phyloP scores from a whole-genome alignment of 2,888 invertebrate species.

The Lingula anatina region DNA sequence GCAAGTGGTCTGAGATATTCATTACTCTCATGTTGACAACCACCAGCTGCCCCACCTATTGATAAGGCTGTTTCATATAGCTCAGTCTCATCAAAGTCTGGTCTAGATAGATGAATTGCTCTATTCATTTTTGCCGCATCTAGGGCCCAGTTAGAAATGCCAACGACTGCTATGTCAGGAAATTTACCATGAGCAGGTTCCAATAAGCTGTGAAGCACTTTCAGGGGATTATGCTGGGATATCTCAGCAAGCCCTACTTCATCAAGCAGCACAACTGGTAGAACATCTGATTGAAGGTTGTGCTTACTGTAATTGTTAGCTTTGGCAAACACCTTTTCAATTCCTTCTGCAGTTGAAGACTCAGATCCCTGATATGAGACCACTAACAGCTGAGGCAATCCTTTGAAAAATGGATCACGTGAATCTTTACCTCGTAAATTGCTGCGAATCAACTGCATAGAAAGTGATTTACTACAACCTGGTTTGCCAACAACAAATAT shows the following conservation, averaged over 20 bases:
- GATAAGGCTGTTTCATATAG: slow-evolving; percentile 4
- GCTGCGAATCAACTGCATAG: slow-evolving; percentile 5
- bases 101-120: slow-evolving; percentile 10
- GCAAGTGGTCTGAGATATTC: slow-evolving; percentile 4
- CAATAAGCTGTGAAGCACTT: slow-evolving; percentile 12
- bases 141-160: slow-evolving; percentile 15
- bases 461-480: slow-evolving; percentile 9
- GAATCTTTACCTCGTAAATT: slow-evolving; percentile 9
- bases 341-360: slow-evolving; percentile 12
- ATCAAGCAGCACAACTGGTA: slow-evolving; percentile 15
- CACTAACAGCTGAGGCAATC: slow-evolving; percentile 5
- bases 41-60: no score
- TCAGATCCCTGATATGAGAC: slow-evolving; percentile 9
- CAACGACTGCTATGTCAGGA: slow-evolving; percentile 12
- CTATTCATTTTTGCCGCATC: slow-evolving; percentile 20
- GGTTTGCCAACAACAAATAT: slow-evolving; percentile 11
- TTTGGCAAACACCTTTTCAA: slow-evolving; percentile 9
- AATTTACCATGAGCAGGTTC: slow-evolving; percentile 8
- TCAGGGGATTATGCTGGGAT: slow-evolving; percentile 13
- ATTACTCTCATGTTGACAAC: background rate
- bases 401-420: slow-evolving; percentile 2
- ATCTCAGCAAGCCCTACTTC: slow-evolving; percentile 15
- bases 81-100: slow-evolving; percentile 8
- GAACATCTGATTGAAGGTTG: slow-evolving; percentile 1
- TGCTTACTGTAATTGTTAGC: slow-evolving; percentile 3